A percentile compares a stretch with the other conserved stretches of the same genome.
Evolutionary conservation across 2,113 vertebrate species (phyloP).

Genomic region (Castor canadensis): DNA sequence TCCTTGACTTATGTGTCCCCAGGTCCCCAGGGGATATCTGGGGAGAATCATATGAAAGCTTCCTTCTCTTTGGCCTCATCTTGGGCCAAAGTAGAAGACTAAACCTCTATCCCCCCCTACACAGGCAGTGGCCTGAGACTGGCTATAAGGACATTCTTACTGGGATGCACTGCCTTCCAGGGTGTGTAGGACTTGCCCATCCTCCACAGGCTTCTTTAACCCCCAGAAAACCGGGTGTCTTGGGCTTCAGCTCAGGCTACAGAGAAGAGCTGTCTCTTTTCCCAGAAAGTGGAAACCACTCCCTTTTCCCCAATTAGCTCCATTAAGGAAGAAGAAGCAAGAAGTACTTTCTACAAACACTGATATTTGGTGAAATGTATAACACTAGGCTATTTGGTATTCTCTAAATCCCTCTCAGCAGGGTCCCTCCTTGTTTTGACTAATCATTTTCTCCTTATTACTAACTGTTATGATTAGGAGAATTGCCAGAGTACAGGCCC

Average conservation of each 20-base stretch:
- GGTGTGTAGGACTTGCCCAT: not conserved
- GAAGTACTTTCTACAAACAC: conserved; percentile 58
- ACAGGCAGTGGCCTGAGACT: not conserved
- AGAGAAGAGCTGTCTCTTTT: not conserved
- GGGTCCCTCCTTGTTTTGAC: conserved; percentile 74
- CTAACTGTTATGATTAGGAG: conserved; percentile 74
- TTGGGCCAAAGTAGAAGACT: not conserved
- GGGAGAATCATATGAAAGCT: not conserved
- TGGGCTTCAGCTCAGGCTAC: not conserved
- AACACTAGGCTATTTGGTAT: conserved; percentile 37
- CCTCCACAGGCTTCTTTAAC: not conserved
- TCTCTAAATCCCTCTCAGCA: conserved; percentile 61
- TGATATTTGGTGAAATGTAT: conserved; percentile 42
- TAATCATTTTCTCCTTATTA: conserved; percentile 68
- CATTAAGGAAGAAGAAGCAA: conserved; percentile 21
- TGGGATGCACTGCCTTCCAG: rapidly evolving
- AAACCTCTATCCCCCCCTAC: rapidly evolving
- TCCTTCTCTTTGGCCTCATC: not conserved
- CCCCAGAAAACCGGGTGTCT: not conserved
- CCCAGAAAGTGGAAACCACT: not conserved
- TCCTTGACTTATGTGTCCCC: not conserved
- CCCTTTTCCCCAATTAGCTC: conserved; percentile 43
- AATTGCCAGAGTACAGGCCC: conserved; percentile 63
- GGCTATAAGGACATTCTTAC: not conserved
- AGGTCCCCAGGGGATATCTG: not conserved